Base-by-base conservation (phyloP, 2,888 invertebrate genomes). In the Drosophila diplacantha region DNA sequence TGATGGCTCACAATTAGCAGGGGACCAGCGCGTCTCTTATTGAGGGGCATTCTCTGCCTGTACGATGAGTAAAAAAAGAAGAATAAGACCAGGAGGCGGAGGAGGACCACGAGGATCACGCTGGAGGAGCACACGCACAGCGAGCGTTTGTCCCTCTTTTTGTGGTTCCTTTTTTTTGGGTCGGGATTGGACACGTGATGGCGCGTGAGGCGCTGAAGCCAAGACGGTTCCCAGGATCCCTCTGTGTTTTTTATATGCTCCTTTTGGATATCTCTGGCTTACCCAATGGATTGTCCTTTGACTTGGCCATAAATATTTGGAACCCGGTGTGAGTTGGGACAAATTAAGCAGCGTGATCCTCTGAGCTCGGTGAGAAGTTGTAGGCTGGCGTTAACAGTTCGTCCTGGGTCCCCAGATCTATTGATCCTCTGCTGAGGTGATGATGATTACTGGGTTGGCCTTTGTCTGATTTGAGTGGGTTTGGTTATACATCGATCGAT, bases 1-100 rank as follows among this genome's bases (percentile, higher is more conserved):
- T 69, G 78, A 81, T 78, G 81, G 78, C 83, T 75, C 78, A 78
- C 83, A 78, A 78, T 78, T 78, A 78, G 83, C 66, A 66, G 59
- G 52, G 69, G 60, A 53, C 51, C 69, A 50, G 63, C 51, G 52
- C 41, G 41, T 11, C 5, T 59, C 82, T 66, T 68, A 82, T 72
- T 80, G 68, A 71, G 74, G 77, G 68, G 78, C 81, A 77, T 24
- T 9, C n/a, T 65, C 80, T 74, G 22, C 69, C 41, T 72, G 75
- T 64, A 52, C n/a, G 46, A 46, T 24, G 61, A 22, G 61, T 32
- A 37, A 12, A 56, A 44, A 37, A 12, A 31, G 29, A 35, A 37
- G 22, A 35, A 16, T 41, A 43, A 16, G 20, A 20, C 35, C 16
- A 44, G 64, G 31, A 44, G 44, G 43, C 44, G 65, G 24, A 50